phyloP scores from a whole-genome alignment of 2,113 vertebrate genomes.

The Ochotona curzoniae region DNA sequence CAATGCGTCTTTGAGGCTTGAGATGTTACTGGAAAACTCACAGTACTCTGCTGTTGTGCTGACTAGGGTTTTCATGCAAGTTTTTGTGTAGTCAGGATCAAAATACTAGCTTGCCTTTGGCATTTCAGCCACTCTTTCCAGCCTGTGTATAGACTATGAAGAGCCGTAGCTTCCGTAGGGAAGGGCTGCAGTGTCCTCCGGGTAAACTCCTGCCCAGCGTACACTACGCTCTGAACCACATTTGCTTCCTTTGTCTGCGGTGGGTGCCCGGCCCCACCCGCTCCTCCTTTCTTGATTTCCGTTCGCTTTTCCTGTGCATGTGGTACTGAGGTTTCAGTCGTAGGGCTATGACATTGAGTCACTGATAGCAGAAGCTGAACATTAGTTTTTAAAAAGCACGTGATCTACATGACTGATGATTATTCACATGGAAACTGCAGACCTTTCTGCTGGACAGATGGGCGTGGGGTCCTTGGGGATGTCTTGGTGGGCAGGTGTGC shows the following conservation, averaged over 20 bases:
- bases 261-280: no score
- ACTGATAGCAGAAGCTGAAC: neutral
- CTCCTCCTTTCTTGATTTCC: neutral
- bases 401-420: neutral
- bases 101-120: neutral
- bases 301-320: neutral
- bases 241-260: neutral
- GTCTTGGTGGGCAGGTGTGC: neutral
- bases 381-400: slow-evolving; percentile 27
- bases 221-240: neutral
- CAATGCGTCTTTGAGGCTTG: neutral
- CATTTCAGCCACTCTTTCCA: neutral
- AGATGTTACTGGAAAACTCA: neutral
- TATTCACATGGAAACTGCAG: neutral
- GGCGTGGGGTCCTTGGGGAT: neutral
- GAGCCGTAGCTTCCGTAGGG: neutral
- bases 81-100: slow-evolving; percentile 17
- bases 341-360: neutral
- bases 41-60: neutral
- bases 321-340: neutral
- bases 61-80: neutral
- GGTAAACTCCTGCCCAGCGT: neutral
- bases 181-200: neutral
- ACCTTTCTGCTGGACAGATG: neutral
- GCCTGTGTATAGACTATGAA: neutral